A percentile compares a stretch with the other conserved stretches of the same genome.
phyloP scores from a whole-genome alignment of 2,797 vertebrate genomes.

The Triplophysa yarkandensis region DNA sequence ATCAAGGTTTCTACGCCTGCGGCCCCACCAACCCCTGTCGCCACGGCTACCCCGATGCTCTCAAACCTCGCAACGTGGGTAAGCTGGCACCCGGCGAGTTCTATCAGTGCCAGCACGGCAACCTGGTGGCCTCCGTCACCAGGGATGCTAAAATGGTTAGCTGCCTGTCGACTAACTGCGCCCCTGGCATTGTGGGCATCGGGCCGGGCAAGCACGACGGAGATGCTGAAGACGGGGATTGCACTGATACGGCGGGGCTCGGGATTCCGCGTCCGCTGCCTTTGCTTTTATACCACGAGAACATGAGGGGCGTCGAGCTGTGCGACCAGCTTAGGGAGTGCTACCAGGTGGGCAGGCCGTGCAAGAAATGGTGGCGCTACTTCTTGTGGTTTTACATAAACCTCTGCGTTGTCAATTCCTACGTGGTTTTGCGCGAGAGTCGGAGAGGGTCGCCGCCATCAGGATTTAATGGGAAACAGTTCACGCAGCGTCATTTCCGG shows the following conservation, averaged over 20 bases:
- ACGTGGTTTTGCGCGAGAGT: conserved; percentile 78
- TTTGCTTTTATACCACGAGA: conserved; percentile 81
- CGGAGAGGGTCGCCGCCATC: conserved; percentile 72
- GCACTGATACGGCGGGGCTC: conserved; percentile 64
- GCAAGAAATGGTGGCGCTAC: conserved; percentile 86
- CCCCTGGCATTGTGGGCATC: conserved; percentile 81
- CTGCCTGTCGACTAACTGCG: conserved; percentile 80
- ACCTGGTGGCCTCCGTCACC: conserved; percentile 79
- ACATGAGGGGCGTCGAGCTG: conserved; percentile 82
- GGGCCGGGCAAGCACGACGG: conserved; percentile 70
- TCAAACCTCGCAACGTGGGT: conserved; percentile 76
- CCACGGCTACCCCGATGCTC: conserved; percentile 77
- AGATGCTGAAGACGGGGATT: conserved; percentile 66
- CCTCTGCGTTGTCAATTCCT: conserved; percentile 81
- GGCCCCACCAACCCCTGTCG: conserved; percentile 77
- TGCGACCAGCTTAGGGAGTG: conserved; percentile 83
- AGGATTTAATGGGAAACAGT: conserved; percentile 80
- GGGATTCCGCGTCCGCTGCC: conserved; percentile 76
- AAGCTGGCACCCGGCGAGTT: conserved; percentile 80
- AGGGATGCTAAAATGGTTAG: conserved; percentile 76
- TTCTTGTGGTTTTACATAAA: conserved; percentile 85
- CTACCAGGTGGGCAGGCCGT: conserved; percentile 81
- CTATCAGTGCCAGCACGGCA: conserved; percentile 82
- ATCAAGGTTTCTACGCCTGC: conserved; percentile 76
- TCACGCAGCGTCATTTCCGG: conserved; percentile 82